Base-by-base conservation (phyloP, 30 jellyfish, hydroid and myxozoan species). In the Clytia hemisphaerica region DNA sequence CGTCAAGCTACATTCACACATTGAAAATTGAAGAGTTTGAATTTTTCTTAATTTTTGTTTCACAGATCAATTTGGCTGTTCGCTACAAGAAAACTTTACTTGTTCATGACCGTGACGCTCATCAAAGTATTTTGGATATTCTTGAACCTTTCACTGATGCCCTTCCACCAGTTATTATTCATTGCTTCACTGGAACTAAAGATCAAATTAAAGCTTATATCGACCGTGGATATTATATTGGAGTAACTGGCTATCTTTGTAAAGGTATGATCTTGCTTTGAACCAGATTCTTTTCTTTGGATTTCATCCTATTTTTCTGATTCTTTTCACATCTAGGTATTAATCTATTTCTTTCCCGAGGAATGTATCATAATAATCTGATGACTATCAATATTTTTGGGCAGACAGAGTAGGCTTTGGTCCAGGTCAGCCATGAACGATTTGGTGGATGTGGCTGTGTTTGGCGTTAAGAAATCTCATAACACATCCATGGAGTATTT, bases 171-270 rank as follows among this genome's bases (percentile, higher is more conserved):
- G 94, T 85, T 28, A 50, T 85, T 37, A 85, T 85, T 49, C 96
- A 85, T 61, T 85, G 96, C 77, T 85, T 85, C 80, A 85, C 96
- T 71, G 96, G 96, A 7, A 85, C 91, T 19, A 76, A 90, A 7
- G 96, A 82, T 21, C 93, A 85, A 59, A 59, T 73, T 47, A 72
- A 77, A 24, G 85, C 91, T 2, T 85, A 85, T 67, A 82, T 85
- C 57, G 96, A 88, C 4, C 54, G 82, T 50, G 96, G 96, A 31
- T 85, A 51, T 75, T 85, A 77, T 75, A 85, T 85, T 40, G 96
- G 96, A 44, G 60, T 85, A 3, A 85, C 96, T 42, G 96, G 96
- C 21, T 85, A 54, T 51, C 59, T 85, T 26, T 85, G 96, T 86
- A 85, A 85, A 70, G 96, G 96, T 85, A 42, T n/a, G n/a, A n/a